These are phyloP conservation scores for Eupithecia subfuscata DNA, from an alignment of 2,888 invertebrate species.

Conservation along the genomic window DNA sequence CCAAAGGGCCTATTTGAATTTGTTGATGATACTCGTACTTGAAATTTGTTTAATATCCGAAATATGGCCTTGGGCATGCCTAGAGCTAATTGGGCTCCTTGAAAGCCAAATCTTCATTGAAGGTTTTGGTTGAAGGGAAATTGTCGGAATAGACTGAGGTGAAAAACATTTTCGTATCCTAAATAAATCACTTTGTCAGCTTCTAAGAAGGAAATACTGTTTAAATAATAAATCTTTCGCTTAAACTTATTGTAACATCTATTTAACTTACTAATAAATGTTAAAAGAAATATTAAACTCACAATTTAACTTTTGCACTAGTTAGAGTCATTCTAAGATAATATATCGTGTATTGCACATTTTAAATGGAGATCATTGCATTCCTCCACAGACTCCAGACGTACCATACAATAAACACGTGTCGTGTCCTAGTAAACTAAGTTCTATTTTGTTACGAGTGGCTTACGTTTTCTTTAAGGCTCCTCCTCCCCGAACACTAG, in stretches of 20 bases:
- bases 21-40: slow-evolving; percentile 16
- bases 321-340: not conserved
- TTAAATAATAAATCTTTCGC: slow-evolving; percentile 3
- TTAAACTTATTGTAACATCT: slow-evolving; percentile 1
- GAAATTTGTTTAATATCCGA: slow-evolving; percentile 28
- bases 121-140: not conserved
- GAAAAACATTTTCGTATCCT: not conserved
- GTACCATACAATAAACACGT: too few species aligned
- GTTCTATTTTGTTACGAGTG: too few species aligned
- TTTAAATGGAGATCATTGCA: not conserved
- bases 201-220: not conserved
- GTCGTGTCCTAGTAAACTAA: too few species aligned
- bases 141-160: not conserved
- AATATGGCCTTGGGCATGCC: slow-evolving; percentile 14
- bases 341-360: not conserved
- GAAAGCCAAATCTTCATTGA: not conserved
- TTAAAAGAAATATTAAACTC: slow-evolving; percentile 2
- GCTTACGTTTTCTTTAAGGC: too few species aligned
- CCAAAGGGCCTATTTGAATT: slow-evolving; percentile 30
- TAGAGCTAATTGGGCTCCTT: slow-evolving; percentile 1
- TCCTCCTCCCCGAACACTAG: too few species aligned
- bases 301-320: slow-evolving; percentile 10
- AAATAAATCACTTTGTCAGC: not conserved
- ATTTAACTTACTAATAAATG: not conserved
- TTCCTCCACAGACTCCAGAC: not conserved